Base-by-base conservation (phyloP, 2,888 invertebrate genomes). In the Crocallis elinguaria region DNA sequence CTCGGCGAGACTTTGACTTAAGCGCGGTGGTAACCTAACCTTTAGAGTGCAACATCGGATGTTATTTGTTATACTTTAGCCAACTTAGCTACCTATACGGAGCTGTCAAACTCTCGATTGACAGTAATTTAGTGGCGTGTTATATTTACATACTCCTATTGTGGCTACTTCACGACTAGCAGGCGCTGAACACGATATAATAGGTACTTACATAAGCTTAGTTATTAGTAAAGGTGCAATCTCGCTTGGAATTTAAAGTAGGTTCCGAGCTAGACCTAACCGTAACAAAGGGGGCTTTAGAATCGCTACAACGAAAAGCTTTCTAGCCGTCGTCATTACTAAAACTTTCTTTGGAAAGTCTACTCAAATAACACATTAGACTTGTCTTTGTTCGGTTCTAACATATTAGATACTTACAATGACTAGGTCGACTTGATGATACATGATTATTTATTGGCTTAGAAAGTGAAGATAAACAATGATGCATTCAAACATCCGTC, bases 301-400 rank as follows among this genome's bases (percentile, higher is more conserved):
- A 21, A 30, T 41, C 12, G 29, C 14, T 14, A 38, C 33, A 48
- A 39, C 35, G 13, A 33, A 38, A 39, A 39, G 39, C 48, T 48
- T 48, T 48, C 48, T 48, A 39, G 39, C 12, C n/a, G 23, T 33
- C 8, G 32, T 32, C 32, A 33, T 43, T 27, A 48, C 25, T 17
- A 14, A 41, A 38, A 41, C 48, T 48, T 48, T 48, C 48, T 53
- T 33, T 46, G 21, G 43, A 43, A 43, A 43, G 43, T 43, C 33
- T 16, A 42, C 30, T 27, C 16, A 39, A 19, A 9, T 39, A 16
- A 36, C 19, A 21, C 38, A 13, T 14, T n/a, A 25, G 5, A 9
- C 4, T 11, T 35, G 21, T 13, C 36, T 46, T 41, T 41, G 44
- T 30, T 42, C 21, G 14, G 35, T 16, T n/a, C 7, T 25, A 36